These are phyloP conservation scores for Piaya cayana DNA, from an alignment of 2,113 vertebrate genomes.

Conservation along the genomic window DNA sequence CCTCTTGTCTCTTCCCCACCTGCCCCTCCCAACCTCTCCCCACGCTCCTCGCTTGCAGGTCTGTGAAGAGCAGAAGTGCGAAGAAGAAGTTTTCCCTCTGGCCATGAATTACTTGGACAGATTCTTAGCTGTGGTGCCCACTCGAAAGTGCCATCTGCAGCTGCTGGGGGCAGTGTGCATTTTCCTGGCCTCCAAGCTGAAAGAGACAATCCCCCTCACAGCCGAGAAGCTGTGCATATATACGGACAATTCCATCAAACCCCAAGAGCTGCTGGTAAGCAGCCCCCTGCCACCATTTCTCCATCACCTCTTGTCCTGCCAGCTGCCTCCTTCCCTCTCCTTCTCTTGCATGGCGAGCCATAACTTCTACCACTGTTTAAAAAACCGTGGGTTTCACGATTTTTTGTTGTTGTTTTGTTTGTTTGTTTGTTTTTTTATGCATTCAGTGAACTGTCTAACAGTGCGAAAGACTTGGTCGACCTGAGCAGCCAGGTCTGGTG, in stretches of 20 bases:
- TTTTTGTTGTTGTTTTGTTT: too few relatives aligned
- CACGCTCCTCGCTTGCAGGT: slow-evolving; percentile 75
- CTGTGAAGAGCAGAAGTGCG: slow-evolving; percentile 96
- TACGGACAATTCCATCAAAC: slow-evolving; percentile 96
- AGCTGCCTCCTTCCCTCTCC: neutral
- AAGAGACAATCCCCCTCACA: slow-evolving; percentile 94
- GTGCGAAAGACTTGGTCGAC: too few relatives aligned
- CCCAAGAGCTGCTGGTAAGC: slow-evolving; percentile 95
- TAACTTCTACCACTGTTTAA: too few relatives aligned
- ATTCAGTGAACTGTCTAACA: neutral
- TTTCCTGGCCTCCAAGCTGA: slow-evolving; percentile 97
- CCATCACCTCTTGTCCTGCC: neutral
- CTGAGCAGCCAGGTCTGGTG: too few relatives aligned
- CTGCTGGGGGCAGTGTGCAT: slow-evolving; percentile 95
- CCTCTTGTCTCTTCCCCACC: neutral
- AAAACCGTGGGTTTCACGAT: neutral
- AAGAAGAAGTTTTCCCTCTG: slow-evolving; percentile 96
- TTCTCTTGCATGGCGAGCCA: too few relatives aligned
- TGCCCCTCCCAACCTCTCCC: neutral
- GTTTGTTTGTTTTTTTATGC: too few relatives aligned
- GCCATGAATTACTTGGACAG: slow-evolving; percentile 99
- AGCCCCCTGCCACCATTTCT: neutral
- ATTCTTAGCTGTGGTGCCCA: slow-evolving; percentile 93
- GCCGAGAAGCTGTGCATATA: slow-evolving; percentile 97
- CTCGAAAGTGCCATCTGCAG: slow-evolving; percentile 92